These are phyloP conservation scores for Pollimyrus isidori DNA, from an alignment of 2,113 vertebrate genomes.

Conservation along the genomic window DNA sequence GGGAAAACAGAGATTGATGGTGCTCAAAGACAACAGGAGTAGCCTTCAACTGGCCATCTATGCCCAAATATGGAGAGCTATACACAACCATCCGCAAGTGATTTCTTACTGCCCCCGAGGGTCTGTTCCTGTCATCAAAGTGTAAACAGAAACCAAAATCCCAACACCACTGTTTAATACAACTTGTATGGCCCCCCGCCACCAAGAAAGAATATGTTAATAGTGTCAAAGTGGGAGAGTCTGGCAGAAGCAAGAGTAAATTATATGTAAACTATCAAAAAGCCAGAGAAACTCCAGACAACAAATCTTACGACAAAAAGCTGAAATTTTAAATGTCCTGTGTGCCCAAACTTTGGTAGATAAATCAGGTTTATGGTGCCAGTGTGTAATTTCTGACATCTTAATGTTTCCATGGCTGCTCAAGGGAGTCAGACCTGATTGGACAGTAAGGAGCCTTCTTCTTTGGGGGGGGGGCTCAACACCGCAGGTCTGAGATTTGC, in stretches of 20 bases:
- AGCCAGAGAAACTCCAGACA: neutral
- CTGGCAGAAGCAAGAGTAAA: neutral
- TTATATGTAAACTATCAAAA: neutral
- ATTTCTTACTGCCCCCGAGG: neutral
- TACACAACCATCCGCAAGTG: neutral
- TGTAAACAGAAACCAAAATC: constrained; percentile 22
- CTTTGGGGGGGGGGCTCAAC: neutral
- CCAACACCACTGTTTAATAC: constrained; percentile 14
- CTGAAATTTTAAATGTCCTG: neutral
- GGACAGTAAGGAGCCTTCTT: neutral
- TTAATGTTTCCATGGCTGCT: neutral
- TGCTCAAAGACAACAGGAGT: constrained; percentile 18
- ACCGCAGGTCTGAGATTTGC: neutral
- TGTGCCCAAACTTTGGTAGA: neutral
- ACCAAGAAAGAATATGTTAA: neutral
- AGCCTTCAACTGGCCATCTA: constrained; percentile 9
- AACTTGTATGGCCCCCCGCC: neutral
- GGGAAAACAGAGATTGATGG: neutral
- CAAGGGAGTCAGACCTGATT: neutral
- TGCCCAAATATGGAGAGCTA: constrained; percentile 22
- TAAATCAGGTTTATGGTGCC: neutral
- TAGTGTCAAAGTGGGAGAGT: neutral
- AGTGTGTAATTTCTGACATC: neutral
- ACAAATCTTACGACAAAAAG: neutral
- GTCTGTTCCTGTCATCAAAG: constrained; percentile 9